Base-by-base conservation (phyloP, 2,797 vertebrate genomes). In the Epinephelus coioides region DNA sequence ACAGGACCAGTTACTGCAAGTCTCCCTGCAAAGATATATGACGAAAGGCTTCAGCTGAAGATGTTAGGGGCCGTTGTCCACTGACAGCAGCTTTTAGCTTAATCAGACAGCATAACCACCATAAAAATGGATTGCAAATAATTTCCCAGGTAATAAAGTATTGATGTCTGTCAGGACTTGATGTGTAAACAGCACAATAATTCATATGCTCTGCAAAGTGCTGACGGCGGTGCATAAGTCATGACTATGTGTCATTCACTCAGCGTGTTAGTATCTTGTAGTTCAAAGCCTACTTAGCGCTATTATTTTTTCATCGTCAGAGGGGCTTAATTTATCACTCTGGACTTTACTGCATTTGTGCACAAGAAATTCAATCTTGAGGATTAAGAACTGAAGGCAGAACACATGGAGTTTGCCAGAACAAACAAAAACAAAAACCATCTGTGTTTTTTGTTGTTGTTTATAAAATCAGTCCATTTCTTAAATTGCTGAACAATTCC, bases 71-170 rank as follows among this genome's bases (percentile, higher is more conserved):
- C 81, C 18, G 53, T 73, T 87, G 91, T 92, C 85, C 81, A 82
- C 85, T 85, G 89, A 90, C 86, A 86, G 82, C 84, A 88, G 94
- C 94, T 95, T 94, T 94, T 94, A 95, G 92, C 91, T 94, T 95
- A 94, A 94, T 95, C 92, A 95, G 82, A 91, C 87, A 84, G 56
- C 88, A 81, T 89, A 88, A 89, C 85, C 83, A 68, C 88, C 78
- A 85, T 93, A 88, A 92, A 94, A 93, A 94, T 89, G 75, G 87
- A 92, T 82, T 86, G 86, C 70, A 86, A 90, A 93, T 90, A 79
- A 93, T 91, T 92, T 91, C 68, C 71, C 79, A 88, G 90, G 91
- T 93, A 83, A 90, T 95, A 94, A 95, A 95, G 88, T 91, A 92
- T 82, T 93, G 89, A 92, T 92, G 90, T 92, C 90, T 91, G 88